These are phyloP conservation scores for Anthonomus grandis DNA, from an alignment of 1,140 invertebrate genomes.

Conservation along the genomic window DNA sequence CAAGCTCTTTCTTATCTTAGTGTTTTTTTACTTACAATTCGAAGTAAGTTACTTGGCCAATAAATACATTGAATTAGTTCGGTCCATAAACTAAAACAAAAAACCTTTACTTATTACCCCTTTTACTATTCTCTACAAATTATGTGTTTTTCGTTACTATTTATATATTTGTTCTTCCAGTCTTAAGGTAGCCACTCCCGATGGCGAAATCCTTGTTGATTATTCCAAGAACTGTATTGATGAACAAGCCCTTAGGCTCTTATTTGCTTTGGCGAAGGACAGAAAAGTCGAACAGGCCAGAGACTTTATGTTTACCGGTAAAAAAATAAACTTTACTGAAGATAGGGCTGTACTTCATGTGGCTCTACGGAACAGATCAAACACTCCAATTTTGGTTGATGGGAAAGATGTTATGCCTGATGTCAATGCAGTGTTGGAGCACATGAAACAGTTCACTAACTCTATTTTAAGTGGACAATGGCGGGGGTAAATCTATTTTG, in stretches of 20 bases:
- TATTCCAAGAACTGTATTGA: slow-evolving; percentile 96
- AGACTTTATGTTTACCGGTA: slow-evolving; percentile 90
- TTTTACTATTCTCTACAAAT: too few species aligned
- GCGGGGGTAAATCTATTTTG: slow-evolving; percentile 52
- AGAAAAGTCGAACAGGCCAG: slow-evolving; percentile 81
- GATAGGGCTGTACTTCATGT: slow-evolving; percentile 88
- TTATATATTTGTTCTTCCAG: too few species aligned
- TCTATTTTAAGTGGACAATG: slow-evolving; percentile 65
- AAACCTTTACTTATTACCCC: too few species aligned
- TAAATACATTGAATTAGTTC: too few species aligned
- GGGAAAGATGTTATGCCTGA: slow-evolving; percentile 92
- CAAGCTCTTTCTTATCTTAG: too few species aligned
- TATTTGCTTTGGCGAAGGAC: slow-evolving; percentile 80
- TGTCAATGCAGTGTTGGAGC: slow-evolving; percentile 85
- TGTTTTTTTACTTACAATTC: too few species aligned
- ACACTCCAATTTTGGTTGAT: slow-evolving; percentile 76
- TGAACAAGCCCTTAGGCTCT: slow-evolving; percentile 67
- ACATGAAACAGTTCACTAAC: slow-evolving; percentile 93
- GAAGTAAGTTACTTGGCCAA: too few species aligned
- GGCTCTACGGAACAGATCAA: slow-evolving; percentile 85
- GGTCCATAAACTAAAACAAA: too few species aligned
- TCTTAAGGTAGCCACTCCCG: slow-evolving; percentile 70
- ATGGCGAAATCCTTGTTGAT: slow-evolving; percentile 88
- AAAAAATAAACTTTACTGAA: slow-evolving; percentile 98
- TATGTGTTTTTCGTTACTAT: too few species aligned